These are phyloP conservation scores for Pogonomyrmex californicus DNA, from an alignment of 1,140 invertebrate species.

Conservation along the genomic window DNA sequence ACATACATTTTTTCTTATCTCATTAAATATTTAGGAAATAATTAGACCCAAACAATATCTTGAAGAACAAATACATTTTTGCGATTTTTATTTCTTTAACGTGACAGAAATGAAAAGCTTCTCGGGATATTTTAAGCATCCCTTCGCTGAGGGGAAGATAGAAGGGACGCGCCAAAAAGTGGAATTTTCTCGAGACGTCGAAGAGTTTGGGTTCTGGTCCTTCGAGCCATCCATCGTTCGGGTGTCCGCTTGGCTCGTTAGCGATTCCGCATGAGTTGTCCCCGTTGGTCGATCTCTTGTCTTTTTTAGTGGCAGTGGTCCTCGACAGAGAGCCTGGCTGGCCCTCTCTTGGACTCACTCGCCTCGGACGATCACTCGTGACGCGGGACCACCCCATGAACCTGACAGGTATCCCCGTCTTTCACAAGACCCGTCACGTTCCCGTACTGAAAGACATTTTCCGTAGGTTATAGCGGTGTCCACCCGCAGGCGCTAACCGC, in stretches of 20 bases:
- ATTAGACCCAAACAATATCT: too few relatives aligned
- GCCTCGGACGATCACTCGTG: slow-evolving; percentile 69
- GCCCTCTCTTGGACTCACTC: slow-evolving; percentile 52
- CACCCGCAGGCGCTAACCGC: slow-evolving; percentile 71
- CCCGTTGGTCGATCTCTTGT: slow-evolving; percentile 73
- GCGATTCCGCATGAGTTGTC: slow-evolving; percentile 84
- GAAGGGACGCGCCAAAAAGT: slow-evolving; percentile 51
- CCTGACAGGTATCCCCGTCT: slow-evolving; percentile 82
- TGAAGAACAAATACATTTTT: background rate
- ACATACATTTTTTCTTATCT: background rate
- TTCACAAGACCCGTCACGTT: slow-evolving; percentile 80
- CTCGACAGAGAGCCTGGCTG: slow-evolving; percentile 48
- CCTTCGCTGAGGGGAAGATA: background rate
- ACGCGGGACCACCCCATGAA: slow-evolving; percentile 84
- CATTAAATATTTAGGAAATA: background rate
- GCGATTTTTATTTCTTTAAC: background rate
- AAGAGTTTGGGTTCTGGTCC: slow-evolving; percentile 63
- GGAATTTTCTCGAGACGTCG: slow-evolving; percentile 70
- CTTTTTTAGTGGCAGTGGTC: slow-evolving; percentile 75
- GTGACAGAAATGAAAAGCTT: slow-evolving; percentile 29
- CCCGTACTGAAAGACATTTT: slow-evolving; percentile 58
- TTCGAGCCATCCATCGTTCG: slow-evolving; percentile 83
- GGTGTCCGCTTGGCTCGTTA: slow-evolving; percentile 84
- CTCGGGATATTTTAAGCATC: slow-evolving; percentile 31
- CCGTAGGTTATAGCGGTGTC: slow-evolving; percentile 56